Conservation (phyloP, 2,113 vertebrate species). For the Dasyurus viverrinus region DNA sequence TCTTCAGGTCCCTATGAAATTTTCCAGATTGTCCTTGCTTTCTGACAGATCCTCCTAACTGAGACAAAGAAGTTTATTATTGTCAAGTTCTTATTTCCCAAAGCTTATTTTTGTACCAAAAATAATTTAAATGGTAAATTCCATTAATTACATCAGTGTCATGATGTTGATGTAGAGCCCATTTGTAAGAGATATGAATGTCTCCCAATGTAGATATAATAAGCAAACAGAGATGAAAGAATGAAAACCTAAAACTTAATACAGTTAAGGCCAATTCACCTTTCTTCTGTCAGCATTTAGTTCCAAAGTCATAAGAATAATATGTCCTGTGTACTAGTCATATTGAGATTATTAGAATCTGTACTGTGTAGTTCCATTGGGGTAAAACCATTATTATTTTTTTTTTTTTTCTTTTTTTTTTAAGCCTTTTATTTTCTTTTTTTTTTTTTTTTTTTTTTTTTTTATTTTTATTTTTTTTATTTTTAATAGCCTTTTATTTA, state of each 20-base stretch:
- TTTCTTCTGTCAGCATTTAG: too few species aligned
- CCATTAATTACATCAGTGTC: conserved; percentile 12
- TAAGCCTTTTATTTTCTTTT: too few species aligned
- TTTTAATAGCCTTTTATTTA: too few species aligned
- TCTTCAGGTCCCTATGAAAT: neutral
- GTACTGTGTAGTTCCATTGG: too few species aligned
- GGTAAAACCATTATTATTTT: too few species aligned
- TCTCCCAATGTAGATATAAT: neutral
- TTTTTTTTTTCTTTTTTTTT: too few species aligned
- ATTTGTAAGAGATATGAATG: neutral
- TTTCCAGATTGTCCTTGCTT: conserved; percentile 27
- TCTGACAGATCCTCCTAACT: neutral
- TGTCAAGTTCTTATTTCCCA: neutral
- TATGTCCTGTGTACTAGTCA: too few species aligned
- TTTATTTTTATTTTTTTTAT: too few species aligned
- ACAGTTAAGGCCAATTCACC: neutral
- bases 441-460: too few species aligned
- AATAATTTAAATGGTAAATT: conserved; percentile 55
- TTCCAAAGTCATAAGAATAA: too few species aligned
- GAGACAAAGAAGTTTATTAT: conserved; percentile 27
- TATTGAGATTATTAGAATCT: too few species aligned
- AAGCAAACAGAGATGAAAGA: conserved; percentile 22
- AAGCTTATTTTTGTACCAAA: neutral
- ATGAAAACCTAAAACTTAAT: conserved; percentile 28
- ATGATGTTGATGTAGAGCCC: neutral